phyloP scores from a whole-genome alignment of 2,888 invertebrate species.

The Pammene fasciana region DNA sequence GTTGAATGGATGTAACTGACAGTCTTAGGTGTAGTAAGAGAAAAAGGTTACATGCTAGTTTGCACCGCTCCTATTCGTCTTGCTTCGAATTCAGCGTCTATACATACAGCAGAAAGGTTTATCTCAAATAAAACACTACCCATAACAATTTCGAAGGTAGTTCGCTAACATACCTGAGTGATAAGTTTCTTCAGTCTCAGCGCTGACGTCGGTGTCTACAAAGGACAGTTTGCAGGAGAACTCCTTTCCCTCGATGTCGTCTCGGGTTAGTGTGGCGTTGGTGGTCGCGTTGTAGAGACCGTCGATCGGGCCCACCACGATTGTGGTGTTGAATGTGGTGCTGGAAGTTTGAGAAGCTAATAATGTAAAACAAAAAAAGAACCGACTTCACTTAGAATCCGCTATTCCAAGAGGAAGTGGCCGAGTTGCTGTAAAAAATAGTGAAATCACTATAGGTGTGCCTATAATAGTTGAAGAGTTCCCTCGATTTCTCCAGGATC shows the following conservation, averaged over 20 bases:
- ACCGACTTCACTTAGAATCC: too few species aligned
- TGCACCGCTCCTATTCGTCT: too few species aligned
- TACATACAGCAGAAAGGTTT: slow-evolving; percentile 2
- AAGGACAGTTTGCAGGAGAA: slow-evolving; percentile 65
- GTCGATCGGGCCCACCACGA: slow-evolving; percentile 45
- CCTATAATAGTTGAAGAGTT: too few species aligned
- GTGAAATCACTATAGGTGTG: too few species aligned
- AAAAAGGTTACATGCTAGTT: too few species aligned
- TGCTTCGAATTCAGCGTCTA: not conserved
- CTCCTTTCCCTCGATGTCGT: slow-evolving; percentile 50
- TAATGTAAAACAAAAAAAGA: too few species aligned
- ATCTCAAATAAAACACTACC: not conserved
- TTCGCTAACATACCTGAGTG: slow-evolving; percentile 50
- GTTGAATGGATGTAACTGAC: too few species aligned
- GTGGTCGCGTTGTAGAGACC: slow-evolving; percentile 58
- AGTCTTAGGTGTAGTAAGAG: too few species aligned
- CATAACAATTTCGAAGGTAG: not conserved
- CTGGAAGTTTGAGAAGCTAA: slow-evolving; percentile 1
- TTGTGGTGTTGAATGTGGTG: slow-evolving; percentile 12
- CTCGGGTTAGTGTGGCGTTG: slow-evolving; percentile 52
- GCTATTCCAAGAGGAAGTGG: too few species aligned
- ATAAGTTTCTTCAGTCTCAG: slow-evolving; percentile 43
- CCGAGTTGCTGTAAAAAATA: too few species aligned
- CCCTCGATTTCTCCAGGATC: too few species aligned
- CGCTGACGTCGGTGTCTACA: slow-evolving; percentile 54